Percentiles rank a stretch among this genome's conserved stretches.
Conservation (phyloP, 2,888 invertebrate species). For the Phragmatobia fuliginosa region DNA sequence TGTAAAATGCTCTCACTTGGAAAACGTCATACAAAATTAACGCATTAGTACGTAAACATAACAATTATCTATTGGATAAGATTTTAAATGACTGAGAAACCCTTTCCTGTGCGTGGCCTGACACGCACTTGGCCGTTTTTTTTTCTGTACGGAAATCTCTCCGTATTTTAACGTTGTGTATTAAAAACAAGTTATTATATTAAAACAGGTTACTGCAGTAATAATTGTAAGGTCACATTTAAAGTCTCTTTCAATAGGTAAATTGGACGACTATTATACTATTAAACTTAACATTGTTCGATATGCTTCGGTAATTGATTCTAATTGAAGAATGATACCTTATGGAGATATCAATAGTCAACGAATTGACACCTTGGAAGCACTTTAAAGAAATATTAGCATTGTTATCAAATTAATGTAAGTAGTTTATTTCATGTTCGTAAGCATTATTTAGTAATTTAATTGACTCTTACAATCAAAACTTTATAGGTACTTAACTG, state of each 20-base stretch:
- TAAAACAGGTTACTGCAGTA: not conserved
- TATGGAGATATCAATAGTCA: slow-evolving; percentile 31
- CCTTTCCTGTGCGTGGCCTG: too few species aligned
- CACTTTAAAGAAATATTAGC: not conserved
- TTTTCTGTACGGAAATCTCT: too few species aligned
- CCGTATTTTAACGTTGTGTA: too few species aligned
- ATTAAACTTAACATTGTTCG: slow-evolving; percentile 6
- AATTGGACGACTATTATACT: not conserved
- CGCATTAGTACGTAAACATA: too few species aligned
- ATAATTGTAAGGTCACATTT: not conserved
- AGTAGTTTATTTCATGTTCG: not conserved
- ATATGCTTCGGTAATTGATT: slow-evolving; percentile 34
- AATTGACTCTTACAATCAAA: not conserved
- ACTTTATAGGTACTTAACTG: too few species aligned
- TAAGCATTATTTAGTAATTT: not conserved
- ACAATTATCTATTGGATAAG: too few species aligned
- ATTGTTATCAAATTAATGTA: not conserved
- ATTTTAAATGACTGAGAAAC: too few species aligned
- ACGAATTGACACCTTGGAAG: slow-evolving; percentile 27
- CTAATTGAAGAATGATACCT: slow-evolving; percentile 47
- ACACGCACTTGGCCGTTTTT: too few species aligned
- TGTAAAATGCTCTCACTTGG: too few species aligned
- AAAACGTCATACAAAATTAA: too few species aligned
- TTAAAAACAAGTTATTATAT: too few species aligned
- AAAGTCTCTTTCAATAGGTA: not conserved